Conservation (phyloP, 2,113 vertebrate genomes). For the Pseudorasbora parva region DNA sequence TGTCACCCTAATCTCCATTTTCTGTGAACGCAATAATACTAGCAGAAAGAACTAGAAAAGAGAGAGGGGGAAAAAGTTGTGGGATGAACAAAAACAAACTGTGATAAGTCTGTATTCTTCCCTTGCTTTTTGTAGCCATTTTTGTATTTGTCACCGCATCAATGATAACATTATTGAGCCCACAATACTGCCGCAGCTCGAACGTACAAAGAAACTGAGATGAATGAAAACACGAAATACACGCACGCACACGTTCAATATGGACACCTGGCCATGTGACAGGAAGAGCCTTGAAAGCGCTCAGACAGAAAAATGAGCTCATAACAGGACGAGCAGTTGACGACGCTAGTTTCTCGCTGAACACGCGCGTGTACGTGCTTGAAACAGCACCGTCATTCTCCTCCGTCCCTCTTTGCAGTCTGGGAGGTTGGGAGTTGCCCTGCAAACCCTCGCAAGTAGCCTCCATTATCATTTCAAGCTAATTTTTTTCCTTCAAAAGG, state of each 20-base stretch:
- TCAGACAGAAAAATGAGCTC: slow-evolving; percentile 42
- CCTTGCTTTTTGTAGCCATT: neutral
- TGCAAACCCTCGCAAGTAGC: neutral
- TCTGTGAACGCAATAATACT: slow-evolving; percentile 67
- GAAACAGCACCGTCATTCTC: slow-evolving; percentile 13
- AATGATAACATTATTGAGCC: slow-evolving; percentile 14
- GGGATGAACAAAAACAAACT: slow-evolving; percentile 38
- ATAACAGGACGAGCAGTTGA: slow-evolving; percentile 11
- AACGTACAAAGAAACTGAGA: slow-evolving; percentile 4
- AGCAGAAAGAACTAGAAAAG: slow-evolving; percentile 30
- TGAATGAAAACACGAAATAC: neutral
- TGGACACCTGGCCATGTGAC: slow-evolving; percentile 50
- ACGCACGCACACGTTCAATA: slow-evolving; percentile 8
- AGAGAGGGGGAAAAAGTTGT: neutral
- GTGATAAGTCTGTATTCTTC: neutral
- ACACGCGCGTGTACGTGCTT: neutral
- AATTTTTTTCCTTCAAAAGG: neutral
- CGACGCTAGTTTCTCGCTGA: neutral
- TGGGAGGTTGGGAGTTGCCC: slow-evolving; percentile 1
- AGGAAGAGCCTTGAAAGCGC: slow-evolving; percentile 49
- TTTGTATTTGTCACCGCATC: neutral
- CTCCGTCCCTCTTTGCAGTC: slow-evolving; percentile 10
- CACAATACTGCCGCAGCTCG: slow-evolving; percentile 28
- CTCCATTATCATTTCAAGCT: slow-evolving; percentile 2
- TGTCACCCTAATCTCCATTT: too few relatives aligned